Evolutionary conservation across 2,888 invertebrate genomes (phyloP).

Genomic region (Phalera bucephala): DNA sequence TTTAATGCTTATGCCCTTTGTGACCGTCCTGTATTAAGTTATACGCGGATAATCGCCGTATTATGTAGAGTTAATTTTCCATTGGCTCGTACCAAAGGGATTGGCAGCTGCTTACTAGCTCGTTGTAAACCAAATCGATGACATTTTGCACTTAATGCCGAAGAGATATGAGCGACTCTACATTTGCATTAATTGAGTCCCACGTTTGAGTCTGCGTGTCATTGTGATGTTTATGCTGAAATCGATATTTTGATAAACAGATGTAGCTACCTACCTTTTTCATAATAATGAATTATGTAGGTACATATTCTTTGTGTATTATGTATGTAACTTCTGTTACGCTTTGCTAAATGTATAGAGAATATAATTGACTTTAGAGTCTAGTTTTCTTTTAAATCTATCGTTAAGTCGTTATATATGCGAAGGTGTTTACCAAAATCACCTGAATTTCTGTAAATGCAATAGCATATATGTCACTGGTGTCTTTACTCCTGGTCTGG

Average conservation of each 20-base stretch:
- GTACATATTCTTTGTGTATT: too few relatives aligned
- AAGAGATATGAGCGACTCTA: not conserved
- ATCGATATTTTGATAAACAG: slow-evolving; percentile 10
- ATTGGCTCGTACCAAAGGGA: slow-evolving; percentile 57
- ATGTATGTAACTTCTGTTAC: too few relatives aligned
- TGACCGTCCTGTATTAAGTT: slow-evolving; percentile 76
- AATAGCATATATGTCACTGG: too few relatives aligned
- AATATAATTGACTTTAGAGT: too few relatives aligned
- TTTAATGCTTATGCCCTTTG: slow-evolving; percentile 79
- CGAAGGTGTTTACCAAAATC: too few relatives aligned
- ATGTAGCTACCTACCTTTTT: too few relatives aligned
- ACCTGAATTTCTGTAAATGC: too few relatives aligned
- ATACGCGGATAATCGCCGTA: slow-evolving; percentile 80
- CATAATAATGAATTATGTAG: too few relatives aligned
- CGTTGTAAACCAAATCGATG: slow-evolving; percentile 49
- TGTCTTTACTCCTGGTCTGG: too few relatives aligned
- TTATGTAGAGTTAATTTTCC: slow-evolving; percentile 80
- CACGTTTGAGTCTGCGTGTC: slow-evolving; percentile 12
- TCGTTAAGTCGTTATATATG: too few relatives aligned
- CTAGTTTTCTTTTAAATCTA: too few relatives aligned
- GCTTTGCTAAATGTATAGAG: too few relatives aligned
- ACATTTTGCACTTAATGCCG: slow-evolving; percentile 30
- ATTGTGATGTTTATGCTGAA: slow-evolving; percentile 13
- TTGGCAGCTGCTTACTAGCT: slow-evolving; percentile 68
- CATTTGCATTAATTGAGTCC: slow-evolving; percentile 5